phyloP scores from a whole-genome alignment of 2,888 invertebrate species.

The Mythimna lalbum region DNA sequence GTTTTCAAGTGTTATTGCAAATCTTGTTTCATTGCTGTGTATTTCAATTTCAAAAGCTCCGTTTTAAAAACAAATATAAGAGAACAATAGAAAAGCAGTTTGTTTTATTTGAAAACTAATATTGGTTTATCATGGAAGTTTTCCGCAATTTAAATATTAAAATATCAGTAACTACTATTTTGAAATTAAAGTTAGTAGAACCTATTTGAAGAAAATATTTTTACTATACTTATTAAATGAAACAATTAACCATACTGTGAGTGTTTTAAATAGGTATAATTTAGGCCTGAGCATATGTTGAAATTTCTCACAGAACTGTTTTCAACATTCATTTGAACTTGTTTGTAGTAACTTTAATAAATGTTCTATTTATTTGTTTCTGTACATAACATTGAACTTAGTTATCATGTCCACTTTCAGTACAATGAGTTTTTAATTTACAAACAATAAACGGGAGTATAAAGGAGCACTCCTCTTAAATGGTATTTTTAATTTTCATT shows the following conservation, averaged over 20 bases:
- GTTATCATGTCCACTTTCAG: neutral
- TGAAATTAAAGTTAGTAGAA: neutral
- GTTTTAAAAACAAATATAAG: conserved; percentile 35
- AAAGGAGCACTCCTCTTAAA: conserved; percentile 7
- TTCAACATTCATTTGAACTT: neutral
- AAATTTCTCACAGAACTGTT: neutral
- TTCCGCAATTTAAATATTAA: conserved; percentile 6
- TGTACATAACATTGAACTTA: neutral
- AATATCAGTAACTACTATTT: neutral
- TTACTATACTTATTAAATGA: neutral
- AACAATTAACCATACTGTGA: neutral
- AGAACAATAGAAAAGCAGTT: conserved; percentile 25
- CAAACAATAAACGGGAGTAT: neutral
- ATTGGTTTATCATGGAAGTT: neutral
- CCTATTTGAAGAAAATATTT: neutral
- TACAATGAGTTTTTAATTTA: conserved; percentile 16
- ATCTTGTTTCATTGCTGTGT: conserved; percentile 50
- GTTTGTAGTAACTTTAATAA: neutral
- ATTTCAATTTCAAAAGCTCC: conserved; percentile 54
- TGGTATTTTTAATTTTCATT: conserved; percentile 23
- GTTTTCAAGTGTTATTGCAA: conserved; percentile 61
- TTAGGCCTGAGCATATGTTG: no score
- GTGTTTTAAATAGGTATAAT: no score
- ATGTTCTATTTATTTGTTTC: neutral
- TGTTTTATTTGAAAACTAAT: conserved; percentile 25